Base-by-base conservation (phyloP, 2,888 invertebrate species). In the Melitaea athalia region DNA sequence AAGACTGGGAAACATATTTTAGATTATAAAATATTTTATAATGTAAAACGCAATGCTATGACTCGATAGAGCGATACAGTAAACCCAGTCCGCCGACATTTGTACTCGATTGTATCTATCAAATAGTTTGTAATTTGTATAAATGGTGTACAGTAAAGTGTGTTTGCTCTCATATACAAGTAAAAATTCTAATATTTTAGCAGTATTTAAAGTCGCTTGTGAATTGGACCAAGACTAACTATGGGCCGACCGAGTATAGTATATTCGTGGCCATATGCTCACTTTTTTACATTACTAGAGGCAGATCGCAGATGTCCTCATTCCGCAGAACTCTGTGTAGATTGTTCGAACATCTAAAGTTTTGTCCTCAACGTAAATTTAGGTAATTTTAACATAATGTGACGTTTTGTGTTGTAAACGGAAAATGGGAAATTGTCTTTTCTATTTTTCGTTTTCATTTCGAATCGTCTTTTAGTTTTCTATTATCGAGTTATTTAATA, bases 261-360 rank as follows among this genome's bases (percentile, higher is more conserved):
- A 33, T 67, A 55, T 61, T 61, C 62, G 64, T 42, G 53, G 60
- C 63, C 70, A 63, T 50, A 43, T 72, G 71, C 53, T 59, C 67
- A 63, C 59, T 72, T 72, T 71, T 57, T 57, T 69, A 64, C 63
- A 50, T 62, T 63, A 50, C 59, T 67, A 64, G 57, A 64, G 63
- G 64, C 69, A 69, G 38, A 38, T 38, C 38, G 38, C 38, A 38
- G 67, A 64, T 67, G 69, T 50, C 62, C 67, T 59, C 69, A 17
- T 59, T 62, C 43, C 49, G 55, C 42, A 59, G 47, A 63, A 52
- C 67, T 49, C 61, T 38, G 61, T 57, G 52, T 65, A 60, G 50
- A 65, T 65, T 57, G 59, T 50, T 61, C 57, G 57, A 38, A 42
- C 45, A n/a, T 49, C 52, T 5, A 52, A 63, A 57, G 57, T 71